Conservation (phyloP, 2,797 vertebrate genomes). For the Microcaecilia unicolor region DNA sequence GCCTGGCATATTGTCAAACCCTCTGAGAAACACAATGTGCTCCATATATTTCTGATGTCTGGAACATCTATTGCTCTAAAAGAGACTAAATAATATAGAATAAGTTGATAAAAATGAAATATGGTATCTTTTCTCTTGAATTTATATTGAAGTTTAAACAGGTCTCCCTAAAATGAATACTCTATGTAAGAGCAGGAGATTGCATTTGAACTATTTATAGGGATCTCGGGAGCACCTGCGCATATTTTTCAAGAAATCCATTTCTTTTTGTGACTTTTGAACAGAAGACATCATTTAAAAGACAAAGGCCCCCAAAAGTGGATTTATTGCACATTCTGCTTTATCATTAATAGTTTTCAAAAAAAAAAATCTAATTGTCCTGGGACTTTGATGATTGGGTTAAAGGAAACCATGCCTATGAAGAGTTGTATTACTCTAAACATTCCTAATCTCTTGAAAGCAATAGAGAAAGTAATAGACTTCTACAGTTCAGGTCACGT, state of each 20-base stretch:
- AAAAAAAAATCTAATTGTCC: conserved; percentile 8
- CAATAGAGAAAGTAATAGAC: conserved; percentile 37
- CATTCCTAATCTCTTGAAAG: conserved; percentile 22
- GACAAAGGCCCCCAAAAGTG: not conserved
- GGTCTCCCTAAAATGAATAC: too few relatives aligned
- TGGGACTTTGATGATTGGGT: conserved; percentile 5
- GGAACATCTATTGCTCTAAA: too few relatives aligned
- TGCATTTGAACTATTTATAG: too few relatives aligned
- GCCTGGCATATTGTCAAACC: too few relatives aligned
- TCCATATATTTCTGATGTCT: too few relatives aligned
- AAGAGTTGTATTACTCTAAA: conserved; percentile 36
- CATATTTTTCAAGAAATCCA: not conserved
- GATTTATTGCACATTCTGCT: not conserved
- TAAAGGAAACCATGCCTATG: conserved; percentile 25
- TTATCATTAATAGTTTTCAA: not conserved
- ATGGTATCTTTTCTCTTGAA: too few relatives aligned
- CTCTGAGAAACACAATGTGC: too few relatives aligned
- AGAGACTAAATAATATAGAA: too few relatives aligned
- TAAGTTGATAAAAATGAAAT: too few relatives aligned
- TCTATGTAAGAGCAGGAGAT: too few relatives aligned
- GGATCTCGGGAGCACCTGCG: too few relatives aligned
- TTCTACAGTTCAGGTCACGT: conserved; percentile 46
- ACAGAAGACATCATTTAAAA: not conserved
- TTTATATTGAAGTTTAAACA: too few relatives aligned
- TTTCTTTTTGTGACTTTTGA: not conserved